These are phyloP conservation scores for Drosophila nebulosa DNA, from an alignment of 1,140 invertebrate genomes.

Conservation along the genomic window DNA sequence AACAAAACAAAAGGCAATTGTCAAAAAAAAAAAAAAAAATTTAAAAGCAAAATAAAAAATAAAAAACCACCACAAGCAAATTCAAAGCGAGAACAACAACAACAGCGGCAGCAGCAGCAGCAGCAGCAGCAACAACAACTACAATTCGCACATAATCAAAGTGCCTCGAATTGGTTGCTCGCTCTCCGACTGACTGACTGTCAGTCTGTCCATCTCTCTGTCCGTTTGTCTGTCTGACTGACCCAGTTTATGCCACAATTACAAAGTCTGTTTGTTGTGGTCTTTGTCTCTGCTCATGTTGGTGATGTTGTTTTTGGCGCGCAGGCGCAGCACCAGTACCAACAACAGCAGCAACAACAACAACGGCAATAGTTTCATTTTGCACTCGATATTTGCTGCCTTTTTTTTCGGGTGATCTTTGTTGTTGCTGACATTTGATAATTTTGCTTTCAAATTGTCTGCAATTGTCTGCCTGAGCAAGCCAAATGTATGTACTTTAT, in stretches of 20 bases:
- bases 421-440: conserved; percentile 70
- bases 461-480: conserved; percentile 58
- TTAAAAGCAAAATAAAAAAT: conserved; percentile 45
- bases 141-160: conserved; percentile 40
- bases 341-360: conserved; percentile 20
- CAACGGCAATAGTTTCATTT: conserved; percentile 43
- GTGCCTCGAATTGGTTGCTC: conserved; percentile 40
- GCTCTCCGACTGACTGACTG: conserved; percentile 14
- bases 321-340: conserved; percentile 51
- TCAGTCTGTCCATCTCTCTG: neutral
- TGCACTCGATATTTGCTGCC: conserved; percentile 49
- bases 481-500: conserved; percentile 44
- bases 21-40: conserved; percentile 44
- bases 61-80: neutral
- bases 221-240: conserved; percentile 33
- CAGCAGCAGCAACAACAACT: conserved; percentile 21
- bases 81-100: conserved; percentile 12
- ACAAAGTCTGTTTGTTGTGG: conserved; percentile 55
- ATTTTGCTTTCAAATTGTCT: conserved; percentile 75
- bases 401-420: conserved; percentile 21
- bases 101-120: conserved; percentile 20
- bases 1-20: conserved; percentile 55
- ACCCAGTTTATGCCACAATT: conserved; percentile 76
- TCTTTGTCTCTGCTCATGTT: conserved; percentile 30
- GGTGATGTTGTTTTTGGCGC: conserved; percentile 40